phyloP scores from a whole-genome alignment of 2,797 vertebrate genomes.

The Sebastes kiyomatsui region DNA sequence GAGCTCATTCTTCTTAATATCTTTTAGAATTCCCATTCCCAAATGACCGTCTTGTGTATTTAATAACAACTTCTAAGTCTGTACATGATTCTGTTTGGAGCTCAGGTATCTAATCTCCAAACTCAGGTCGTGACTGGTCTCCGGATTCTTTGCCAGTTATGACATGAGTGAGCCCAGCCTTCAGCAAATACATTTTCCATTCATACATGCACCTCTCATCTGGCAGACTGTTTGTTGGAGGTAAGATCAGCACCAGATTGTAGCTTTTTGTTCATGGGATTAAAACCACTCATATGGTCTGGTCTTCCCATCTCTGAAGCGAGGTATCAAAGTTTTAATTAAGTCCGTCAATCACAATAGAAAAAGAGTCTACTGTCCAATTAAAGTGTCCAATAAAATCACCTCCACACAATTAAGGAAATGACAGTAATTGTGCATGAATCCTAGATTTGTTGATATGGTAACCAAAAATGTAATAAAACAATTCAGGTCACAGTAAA shows the following conservation, averaged over 20 bases:
- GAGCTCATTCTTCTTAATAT: neutral
- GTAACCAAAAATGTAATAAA: neutral
- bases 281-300: neutral
- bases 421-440: neutral
- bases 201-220: too few species aligned
- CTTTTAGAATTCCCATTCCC: neutral
- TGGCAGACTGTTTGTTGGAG: neutral
- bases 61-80: neutral
- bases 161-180: neutral
- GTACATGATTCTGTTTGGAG: neutral
- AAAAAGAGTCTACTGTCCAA: too few species aligned
- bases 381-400: neutral
- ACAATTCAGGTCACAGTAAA: neutral
- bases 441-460: neutral
- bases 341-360: too few species aligned
- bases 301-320: neutral
- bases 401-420: neutral
- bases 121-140: neutral
- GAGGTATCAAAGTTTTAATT: neutral
- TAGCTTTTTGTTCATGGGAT: neutral
- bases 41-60: neutral
- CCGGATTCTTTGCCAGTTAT: neutral
- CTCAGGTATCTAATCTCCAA: neutral
- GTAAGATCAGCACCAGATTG: neutral
- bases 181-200: neutral